Conservation (phyloP, 2,888 invertebrate genomes). For the Nephrotoma guestfalica region DNA sequence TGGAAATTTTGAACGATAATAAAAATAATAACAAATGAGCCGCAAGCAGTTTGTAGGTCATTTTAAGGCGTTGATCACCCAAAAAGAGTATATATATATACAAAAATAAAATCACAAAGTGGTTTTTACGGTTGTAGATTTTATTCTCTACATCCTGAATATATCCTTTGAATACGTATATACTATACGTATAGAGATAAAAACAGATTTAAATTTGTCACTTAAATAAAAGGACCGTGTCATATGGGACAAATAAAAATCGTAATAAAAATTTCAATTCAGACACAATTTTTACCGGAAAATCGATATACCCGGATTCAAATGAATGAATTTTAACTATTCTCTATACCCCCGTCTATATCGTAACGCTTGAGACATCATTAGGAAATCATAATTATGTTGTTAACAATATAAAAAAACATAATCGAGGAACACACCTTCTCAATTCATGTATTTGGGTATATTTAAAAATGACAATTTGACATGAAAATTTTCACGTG, state of each 20-base stretch:
- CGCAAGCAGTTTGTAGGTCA: constrained; percentile 12
- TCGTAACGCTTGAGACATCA: not conserved
- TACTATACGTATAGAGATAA: not conserved
- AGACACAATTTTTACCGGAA: not conserved
- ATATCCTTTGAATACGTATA: not conserved
- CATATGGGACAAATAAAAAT: not conserved
- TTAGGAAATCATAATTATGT: not conserved
- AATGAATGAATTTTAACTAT: not conserved
- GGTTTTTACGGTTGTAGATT: not conserved
- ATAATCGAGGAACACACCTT: not conserved
- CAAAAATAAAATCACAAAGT: not conserved
- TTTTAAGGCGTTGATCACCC: constrained; percentile 9
- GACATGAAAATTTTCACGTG: constrained; percentile 4
- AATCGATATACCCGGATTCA: not conserved
- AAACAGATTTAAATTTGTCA: not conserved
- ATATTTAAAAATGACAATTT: not conserved
- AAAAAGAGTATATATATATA: not conserved
- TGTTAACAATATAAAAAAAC: not conserved
- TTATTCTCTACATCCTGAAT: not conserved
- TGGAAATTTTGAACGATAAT: constrained; percentile 8
- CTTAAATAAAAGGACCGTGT: not conserved
- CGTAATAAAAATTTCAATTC: not conserved
- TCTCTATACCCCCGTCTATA: not conserved
- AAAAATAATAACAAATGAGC: constrained; percentile 8
- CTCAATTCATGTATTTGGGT: not conserved